Percentiles rank a stretch among this genome's conserved stretches.
These are phyloP conservation scores for Phataginus tetradactyla DNA, from an alignment of 2,797 vertebrate genomes.

Conservation along the genomic window DNA sequence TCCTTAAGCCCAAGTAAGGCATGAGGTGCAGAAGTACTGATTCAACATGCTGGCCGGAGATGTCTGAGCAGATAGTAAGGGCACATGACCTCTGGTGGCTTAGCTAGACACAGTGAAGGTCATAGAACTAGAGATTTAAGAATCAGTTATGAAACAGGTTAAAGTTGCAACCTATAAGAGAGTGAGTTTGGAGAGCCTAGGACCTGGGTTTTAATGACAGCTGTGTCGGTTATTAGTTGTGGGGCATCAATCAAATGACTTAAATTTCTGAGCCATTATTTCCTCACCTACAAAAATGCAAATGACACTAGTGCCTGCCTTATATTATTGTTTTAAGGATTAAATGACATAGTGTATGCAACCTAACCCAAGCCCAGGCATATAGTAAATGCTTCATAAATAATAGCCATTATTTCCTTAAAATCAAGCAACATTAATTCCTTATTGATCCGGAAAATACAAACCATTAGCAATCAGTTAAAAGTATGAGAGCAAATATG, in stretches of 20 bases:
- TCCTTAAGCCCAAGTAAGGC: not conserved
- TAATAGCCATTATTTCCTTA: not conserved
- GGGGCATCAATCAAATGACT: constrained; percentile 9
- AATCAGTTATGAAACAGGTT: constrained; percentile 63
- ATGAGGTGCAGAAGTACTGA: not conserved
- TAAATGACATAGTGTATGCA: not conserved
- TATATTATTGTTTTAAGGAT: not conserved
- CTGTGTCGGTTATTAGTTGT: not conserved
- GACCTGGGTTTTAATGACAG: constrained; percentile 47
- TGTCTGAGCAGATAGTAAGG: not conserved
- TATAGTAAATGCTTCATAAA: not conserved
- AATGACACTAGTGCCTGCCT: not conserved
- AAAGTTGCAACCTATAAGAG: not conserved
- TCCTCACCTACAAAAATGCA: constrained; percentile 21
- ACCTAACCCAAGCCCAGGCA: not conserved
- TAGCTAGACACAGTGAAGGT: constrained; percentile 54
- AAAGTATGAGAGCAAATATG: not conserved
- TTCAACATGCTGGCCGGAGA: not conserved
- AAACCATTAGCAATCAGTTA: not conserved
- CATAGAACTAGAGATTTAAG: constrained; percentile 61
- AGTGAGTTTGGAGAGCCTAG: not conserved
- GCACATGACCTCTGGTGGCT: constrained; percentile 15
- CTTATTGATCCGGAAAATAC: not conserved
- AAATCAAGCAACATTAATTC: not conserved
- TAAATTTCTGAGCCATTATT: not conserved